Evolutionary conservation across 2,797 vertebrate genomes (phyloP), one percentile per base, ranked within the genome.

Genomic region (Clarias fuscus): DNA sequence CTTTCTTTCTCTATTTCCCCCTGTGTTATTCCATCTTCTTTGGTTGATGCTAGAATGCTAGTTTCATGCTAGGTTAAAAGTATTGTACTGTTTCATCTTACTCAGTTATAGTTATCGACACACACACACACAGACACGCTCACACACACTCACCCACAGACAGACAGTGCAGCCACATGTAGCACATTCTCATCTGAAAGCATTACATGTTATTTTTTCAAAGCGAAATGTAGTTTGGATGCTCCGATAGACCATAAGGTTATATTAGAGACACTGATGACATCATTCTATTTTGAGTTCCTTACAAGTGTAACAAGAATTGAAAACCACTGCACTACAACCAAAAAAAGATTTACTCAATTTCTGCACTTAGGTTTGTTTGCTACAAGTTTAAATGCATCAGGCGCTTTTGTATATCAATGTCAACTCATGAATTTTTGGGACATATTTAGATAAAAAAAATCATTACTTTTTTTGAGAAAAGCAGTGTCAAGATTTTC

Each of bases 1-100:
- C 88, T 76, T 85, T 88, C 87, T 92, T 58, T 73, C n/a, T 75
- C 43, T 80, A 18, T 86, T 61, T 86, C 27, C 81, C 58, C 33
- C 27, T 67, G 14, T 82, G n/a, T 80, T 65, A 10, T 48, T 70
- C 18, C 15, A 30, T 83, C 20, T 59, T 68, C n/a, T 83, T 77
- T 40, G 30, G 73, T 81, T 82, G 48, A 82, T 1, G 30, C n/a
- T n/a, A n/a, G n/a, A n/a, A n/a, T n/a, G 68, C 43, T 53, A 65
- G 43, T 56, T 48, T 33, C 68, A 33, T 48, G 33, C n/a, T 7
- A 0, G 87, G 79, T 84, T 2, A 30, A 18, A 48, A 43, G 17
- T 65, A 17, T 48, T 62, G 37, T 65, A 43, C 24, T 48, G 22
- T 48, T 43, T 14, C 7, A 48, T 62, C 58, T 79, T 40, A 20